phyloP scores from a whole-genome alignment of 2,797 vertebrate species.

The Sebastes hopkinsi region DNA sequence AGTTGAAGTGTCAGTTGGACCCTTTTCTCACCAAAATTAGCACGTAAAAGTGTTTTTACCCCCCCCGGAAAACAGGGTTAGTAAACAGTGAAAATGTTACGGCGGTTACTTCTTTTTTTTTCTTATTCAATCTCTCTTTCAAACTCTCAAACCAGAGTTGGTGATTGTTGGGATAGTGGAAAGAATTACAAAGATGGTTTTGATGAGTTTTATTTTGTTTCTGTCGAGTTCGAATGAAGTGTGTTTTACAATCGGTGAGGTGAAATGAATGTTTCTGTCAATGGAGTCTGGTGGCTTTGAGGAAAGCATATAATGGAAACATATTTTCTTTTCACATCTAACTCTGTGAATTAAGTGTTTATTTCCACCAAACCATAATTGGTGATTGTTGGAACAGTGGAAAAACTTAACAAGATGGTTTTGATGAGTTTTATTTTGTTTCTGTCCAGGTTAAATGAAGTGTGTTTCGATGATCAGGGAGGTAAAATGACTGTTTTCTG shows the following conservation, averaged over 20 bases:
- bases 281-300: neutral
- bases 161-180: neutral
- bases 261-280: neutral
- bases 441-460: neutral
- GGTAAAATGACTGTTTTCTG: neutral
- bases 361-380: neutral
- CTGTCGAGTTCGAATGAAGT: neutral
- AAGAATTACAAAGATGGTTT: neutral
- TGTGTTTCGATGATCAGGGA: neutral
- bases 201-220: neutral
- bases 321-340: too few species aligned
- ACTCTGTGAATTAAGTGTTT: too few species aligned
- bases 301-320: neutral
- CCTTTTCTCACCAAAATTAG: neutral
- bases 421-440: neutral
- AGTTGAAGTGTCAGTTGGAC: neutral
- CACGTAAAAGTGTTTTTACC: fast-evolving
- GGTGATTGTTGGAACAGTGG: neutral
- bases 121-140: neutral
- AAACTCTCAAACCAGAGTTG: neutral
- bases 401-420: neutral
- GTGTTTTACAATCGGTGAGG: neutral
- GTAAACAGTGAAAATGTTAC: neutral
- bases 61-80: neutral
- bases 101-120: neutral